phyloP scores from a whole-genome alignment of 2,888 invertebrate species.

The Xestia ashworthii region DNA sequence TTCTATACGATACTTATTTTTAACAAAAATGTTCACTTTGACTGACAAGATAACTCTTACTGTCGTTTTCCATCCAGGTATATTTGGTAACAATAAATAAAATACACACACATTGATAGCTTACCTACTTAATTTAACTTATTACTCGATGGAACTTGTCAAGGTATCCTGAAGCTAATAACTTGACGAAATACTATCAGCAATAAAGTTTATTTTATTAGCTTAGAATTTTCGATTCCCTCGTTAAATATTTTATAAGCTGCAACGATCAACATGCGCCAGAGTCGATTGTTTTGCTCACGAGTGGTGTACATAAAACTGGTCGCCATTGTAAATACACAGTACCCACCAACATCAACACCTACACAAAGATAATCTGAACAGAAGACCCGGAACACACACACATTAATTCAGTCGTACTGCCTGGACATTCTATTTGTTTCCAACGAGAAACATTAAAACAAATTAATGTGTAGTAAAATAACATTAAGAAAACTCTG shows the following conservation, averaged over 20 bases:
- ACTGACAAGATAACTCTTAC: too few species aligned
- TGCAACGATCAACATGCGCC: constrained; percentile 29
- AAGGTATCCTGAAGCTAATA: neutral
- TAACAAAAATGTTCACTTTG: neutral
- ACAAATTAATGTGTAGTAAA: constrained; percentile 74
- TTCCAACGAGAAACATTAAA: constrained; percentile 66
- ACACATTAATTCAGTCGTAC: constrained; percentile 57
- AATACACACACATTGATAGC: neutral
- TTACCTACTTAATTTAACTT: constrained; percentile 13
- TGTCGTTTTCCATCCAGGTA: neutral
- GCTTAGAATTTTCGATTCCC: constrained; percentile 7
- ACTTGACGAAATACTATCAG: neutral
- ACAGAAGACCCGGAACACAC: constrained; percentile 54
- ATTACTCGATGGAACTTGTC: neutral
- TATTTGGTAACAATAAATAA: neutral
- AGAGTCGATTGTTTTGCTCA: constrained; percentile 51
- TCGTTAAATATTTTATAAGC: constrained; percentile 39
- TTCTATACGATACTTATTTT: neutral
- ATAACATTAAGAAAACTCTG: constrained; percentile 69
- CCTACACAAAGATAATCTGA: constrained; percentile 46
- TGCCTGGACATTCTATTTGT: constrained; percentile 55
- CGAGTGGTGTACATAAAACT: constrained; percentile 40
- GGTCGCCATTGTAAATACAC: constrained; percentile 51
- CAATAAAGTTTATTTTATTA: constrained; percentile 20
- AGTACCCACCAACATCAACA: constrained; percentile 48